Evolutionary conservation across 2,888 invertebrate species (phyloP), one percentile per base, ranked within the genome.

Genomic region (Sympetrum striolatum): DNA sequence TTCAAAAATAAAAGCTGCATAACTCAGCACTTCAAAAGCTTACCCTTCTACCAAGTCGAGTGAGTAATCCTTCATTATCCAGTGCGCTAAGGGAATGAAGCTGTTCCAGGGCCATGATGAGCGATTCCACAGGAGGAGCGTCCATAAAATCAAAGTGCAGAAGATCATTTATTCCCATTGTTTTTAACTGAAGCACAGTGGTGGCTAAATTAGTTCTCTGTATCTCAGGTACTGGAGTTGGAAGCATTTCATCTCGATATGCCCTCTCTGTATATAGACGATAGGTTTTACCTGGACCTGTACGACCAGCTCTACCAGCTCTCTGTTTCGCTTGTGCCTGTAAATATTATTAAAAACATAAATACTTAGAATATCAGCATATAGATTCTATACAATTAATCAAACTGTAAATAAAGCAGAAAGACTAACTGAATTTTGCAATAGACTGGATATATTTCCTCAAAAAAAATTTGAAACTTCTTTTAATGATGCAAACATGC

Each of bases 131-230:
- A 0, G 99, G 99, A 39, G 99, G 99, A 0, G 99, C 98, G 94
- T 99, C 99, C 99, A 99, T 99, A 95, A 99, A 99, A 95, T 99
- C 99, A 94, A 99, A 99, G 93, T 98, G 98, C 37, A 99, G 94
- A 90, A 99, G 95, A 94, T 99, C 99, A 93, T 99, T 99, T 92
- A 99, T 99, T 44, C 99, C 99, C 99, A 99, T 99, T 0, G 99
- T 99, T 94, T 99, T 99, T 60, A 99, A 94, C 92, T 99, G 99
- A 22, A 99, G 94, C 64, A 99, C 98, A 0, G 99, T 99, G 22
- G 98, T 98, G 0, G 99, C 99, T 92, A 99, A 95, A 95, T 99
- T 99, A 0, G 99, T 99, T 53, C 99, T 96, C 94, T 99, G 99
- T 93, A 99, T 99, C 95, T 99, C 99, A 0, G 99, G 99, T 48